Conservation (phyloP, 2,113 vertebrate species). For the Globicephala melas region DNA sequence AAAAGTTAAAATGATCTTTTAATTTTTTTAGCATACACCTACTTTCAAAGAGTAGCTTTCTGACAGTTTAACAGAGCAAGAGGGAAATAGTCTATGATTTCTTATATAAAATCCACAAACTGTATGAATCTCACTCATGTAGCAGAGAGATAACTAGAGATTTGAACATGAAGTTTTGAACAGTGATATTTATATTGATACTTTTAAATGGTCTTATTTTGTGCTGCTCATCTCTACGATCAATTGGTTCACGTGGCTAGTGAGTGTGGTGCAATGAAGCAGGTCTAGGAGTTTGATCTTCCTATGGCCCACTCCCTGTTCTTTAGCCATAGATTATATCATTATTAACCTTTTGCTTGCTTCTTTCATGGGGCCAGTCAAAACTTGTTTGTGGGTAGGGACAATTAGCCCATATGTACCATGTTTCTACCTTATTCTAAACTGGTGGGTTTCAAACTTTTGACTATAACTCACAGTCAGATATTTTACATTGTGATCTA, state of each 20-base stretch:
- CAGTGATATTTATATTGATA: neutral
- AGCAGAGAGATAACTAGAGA: neutral
- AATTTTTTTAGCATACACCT: neutral
- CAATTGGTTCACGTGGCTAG: neutral
- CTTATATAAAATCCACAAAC: neutral
- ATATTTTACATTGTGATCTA: neutral
- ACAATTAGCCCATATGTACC: neutral
- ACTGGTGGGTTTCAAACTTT: neutral
- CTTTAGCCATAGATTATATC: neutral
- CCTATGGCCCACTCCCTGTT: neutral
- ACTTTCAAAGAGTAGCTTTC: neutral
- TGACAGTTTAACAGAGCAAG: neutral
- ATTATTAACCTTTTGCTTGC: neutral
- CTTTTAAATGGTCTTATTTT: neutral
- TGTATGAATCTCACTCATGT: neutral
- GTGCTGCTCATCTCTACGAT: neutral
- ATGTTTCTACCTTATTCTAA: neutral
- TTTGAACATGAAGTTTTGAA: neutral
- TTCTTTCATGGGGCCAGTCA: neutral
- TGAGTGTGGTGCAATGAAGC: neutral
- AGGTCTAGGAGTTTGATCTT: neutral
- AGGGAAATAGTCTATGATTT: neutral
- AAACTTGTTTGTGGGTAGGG: neutral
- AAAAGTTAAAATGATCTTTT: slow-evolving; percentile 7
- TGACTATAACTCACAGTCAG: neutral